These are phyloP conservation scores for Hyles euphorbiae DNA, from an alignment of 1,140 invertebrate species.

Conservation along the genomic window DNA sequence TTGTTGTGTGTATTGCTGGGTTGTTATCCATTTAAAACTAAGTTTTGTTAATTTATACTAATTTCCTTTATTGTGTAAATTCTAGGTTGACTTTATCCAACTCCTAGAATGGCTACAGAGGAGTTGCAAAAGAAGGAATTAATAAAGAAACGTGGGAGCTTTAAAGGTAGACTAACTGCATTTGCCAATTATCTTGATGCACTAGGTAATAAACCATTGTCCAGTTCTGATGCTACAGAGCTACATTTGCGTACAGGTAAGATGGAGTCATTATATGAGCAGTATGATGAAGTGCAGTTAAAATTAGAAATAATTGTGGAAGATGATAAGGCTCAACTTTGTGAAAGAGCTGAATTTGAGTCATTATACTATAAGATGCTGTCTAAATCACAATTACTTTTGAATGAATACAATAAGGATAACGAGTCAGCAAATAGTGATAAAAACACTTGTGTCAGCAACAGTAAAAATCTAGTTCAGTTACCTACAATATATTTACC, in stretches of 20 bases:
- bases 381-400: not conserved
- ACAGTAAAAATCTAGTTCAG: constrained; percentile 3
- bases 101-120: too few species aligned
- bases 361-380: constrained; percentile 1
- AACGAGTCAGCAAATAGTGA: not conserved
- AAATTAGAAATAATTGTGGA: constrained; percentile 3
- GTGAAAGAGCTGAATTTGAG: not conserved
- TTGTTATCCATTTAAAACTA: too few species aligned
- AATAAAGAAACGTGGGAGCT: not conserved
- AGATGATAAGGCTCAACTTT: not conserved
- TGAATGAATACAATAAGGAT: not conserved
- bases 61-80: too few species aligned
- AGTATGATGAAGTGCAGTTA: constrained; percentile 7
- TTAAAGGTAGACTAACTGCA: constrained; percentile 3
- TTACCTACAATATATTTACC: constrained; percentile 6
- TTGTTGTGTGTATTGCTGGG: too few species aligned
- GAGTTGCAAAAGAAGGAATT: too few species aligned
- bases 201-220: not conserved
- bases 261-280: not conserved
- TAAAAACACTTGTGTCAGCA: not conserved
- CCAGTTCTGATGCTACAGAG: not conserved
- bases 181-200: constrained; percentile 5
- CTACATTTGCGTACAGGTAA: not conserved
- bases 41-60: too few species aligned
- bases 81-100: too few species aligned